Evolutionary conservation across 2,113 vertebrate genomes (phyloP), one percentile per base, ranked within the genome.

Genomic region (Mola mola): DNA sequence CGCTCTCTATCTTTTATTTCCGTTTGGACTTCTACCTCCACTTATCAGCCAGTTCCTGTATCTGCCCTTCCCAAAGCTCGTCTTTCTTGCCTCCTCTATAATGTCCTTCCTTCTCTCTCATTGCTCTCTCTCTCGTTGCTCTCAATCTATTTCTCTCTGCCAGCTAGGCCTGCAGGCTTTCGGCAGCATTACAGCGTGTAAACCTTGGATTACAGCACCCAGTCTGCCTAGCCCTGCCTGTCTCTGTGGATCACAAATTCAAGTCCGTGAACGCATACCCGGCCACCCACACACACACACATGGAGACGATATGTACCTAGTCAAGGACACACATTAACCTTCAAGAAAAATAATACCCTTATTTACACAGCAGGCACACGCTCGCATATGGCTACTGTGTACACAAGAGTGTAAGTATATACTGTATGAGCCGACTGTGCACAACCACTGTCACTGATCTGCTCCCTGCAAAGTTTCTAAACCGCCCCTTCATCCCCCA

Each of bases 151-250:
- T 74, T 50, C 43, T 83, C 66, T 79, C 72, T 86, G 79, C 78
- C 86, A 88, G 85, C 76, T 5, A 75, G 78, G 81, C 78, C 86
- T 85, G 73, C 76, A 87, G 87, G 86, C 83, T 83, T 87, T 81
- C 71, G 62, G 84, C 56, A 81, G 87, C 69, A 87, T 90, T 90
- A 90, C 89, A 87, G 83, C 81, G 46, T 87, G 87, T 90, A 90
- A 90, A 90, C 83, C 87, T 81, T 49, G 78, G 87, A 89, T 88
- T 90, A 89, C 86, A 87, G 83, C 83, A 81, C 62, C 75, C 74
- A 66, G 71, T 85, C 71, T 79, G 78, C 82, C 66, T 63, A 24
- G 73, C 79, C 40, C 81, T 75, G 77, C 81, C 75, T 84, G 85
- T 79, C 75, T 87, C 79, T 81, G 66, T 75, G 84, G 80, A 81